Percentiles rank a stretch among this genome's conserved stretches.
phyloP scores from a whole-genome alignment of 2,888 invertebrate species.

The Luperina nickerlii region DNA sequence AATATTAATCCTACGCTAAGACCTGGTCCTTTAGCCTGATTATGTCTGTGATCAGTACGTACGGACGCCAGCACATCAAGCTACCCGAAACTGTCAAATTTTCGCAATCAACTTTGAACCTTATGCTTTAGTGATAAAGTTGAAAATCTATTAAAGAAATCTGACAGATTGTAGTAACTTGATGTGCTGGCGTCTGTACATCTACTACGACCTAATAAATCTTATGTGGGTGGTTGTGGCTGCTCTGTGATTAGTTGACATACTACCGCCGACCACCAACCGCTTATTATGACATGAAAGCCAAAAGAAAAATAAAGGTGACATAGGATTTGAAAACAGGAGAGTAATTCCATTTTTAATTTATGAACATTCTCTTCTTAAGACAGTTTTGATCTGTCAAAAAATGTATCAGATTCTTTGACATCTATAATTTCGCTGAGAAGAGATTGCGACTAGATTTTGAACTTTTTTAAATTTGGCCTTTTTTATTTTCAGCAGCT shows the following conservation, averaged over 20 bases:
- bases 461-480: too few relatives aligned
- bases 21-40: neutral
- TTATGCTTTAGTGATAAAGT: too few relatives aligned
- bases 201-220: neutral
- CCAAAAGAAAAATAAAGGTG: neutral
- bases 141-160: too few relatives aligned
- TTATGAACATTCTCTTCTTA: neutral
- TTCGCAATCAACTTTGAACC: too few relatives aligned
- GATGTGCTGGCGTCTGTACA: too few relatives aligned
- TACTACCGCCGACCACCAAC: neutral
- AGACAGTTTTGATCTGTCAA: too few relatives aligned
- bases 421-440: neutral
- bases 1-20: neutral
- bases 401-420: neutral
- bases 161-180: too few relatives aligned
- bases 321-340: neutral
- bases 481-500: too few relatives aligned
- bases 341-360: neutral
- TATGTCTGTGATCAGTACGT: neutral
- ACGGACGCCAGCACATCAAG: too few relatives aligned
- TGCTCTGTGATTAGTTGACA: neutral
- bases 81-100: too few relatives aligned
- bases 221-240: neutral
- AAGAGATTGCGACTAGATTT: neutral
- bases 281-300: neutral